Base-by-base conservation (phyloP, 2,797 vertebrate genomes). In the Hydrophis major region DNA sequence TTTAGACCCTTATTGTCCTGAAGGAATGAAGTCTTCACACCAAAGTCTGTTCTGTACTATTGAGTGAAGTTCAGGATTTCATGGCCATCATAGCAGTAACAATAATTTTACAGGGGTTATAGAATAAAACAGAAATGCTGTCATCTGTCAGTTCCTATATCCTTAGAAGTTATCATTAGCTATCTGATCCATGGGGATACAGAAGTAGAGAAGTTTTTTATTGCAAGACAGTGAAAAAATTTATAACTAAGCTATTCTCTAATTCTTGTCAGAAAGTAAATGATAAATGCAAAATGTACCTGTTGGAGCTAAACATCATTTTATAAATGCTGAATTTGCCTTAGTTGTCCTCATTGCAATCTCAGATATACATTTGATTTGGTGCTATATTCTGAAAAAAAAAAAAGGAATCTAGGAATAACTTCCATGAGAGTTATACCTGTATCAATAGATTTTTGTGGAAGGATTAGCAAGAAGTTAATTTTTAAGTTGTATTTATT, bases 401-500 rank as follows among this genome's bases (percentile, higher is more conserved):
- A 32, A 37, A 78, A 16, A 47, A 1, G 32, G 6, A 20, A 78
- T 42, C 32, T 22, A 18, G 69, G 32, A 32, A 69, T 69, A 69
- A 22, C 7, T 42, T 42, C 16, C 18, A 42, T 42, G 69, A 78
- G 7, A 37, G 18, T 20, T 78, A 78, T 37, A 56, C 14, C 12
- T 56, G 25, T 4, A 22, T 37, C 1, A 55, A 28, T 2, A 7
- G n/a, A 59, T 66, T 69, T 66, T 92, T 89, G 89, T 37, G 57
- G 27, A 83, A 89, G 13, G 27, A 13, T 78, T 87, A 86, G 93
- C 93, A 92, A 94, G 94, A 93, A 92, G 27, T 94, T 94, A 90
- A 90, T 63, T 56, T 59, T 37, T 27, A 32, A 86, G 86, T 47
- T 42, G 69, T 78, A 22, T 12, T 78, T 78, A 42, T 83, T 83